These are phyloP conservation scores for Melanotaenia duboulayi DNA, from an alignment of 2,113 vertebrate species.

Conservation along the genomic window DNA sequence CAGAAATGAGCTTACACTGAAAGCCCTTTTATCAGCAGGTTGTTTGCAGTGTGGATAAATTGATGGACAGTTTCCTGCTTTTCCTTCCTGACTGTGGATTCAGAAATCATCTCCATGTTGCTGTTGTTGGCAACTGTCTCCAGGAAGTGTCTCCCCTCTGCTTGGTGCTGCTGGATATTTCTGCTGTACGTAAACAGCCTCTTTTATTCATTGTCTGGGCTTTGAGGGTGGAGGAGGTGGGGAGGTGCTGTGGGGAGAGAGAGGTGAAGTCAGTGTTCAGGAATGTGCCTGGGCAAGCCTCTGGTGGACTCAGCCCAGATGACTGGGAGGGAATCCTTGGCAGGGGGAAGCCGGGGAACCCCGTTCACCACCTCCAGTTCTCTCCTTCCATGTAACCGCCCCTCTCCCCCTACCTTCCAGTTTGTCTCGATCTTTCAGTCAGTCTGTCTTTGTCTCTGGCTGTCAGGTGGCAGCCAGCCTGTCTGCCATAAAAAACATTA, in stretches of 20 bases:
- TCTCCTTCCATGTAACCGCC: conserved; percentile 26
- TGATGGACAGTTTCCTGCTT: conserved; percentile 50
- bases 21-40: conserved; percentile 18
- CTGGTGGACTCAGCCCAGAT: conserved; percentile 76
- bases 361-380: conserved; percentile 65
- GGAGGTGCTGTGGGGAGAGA: conserved; percentile 50
- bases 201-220: conserved; percentile 81
- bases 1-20: neutral
- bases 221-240: conserved; percentile 1
- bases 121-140: conserved; percentile 84
- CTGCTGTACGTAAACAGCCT: conserved; percentile 79
- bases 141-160: conserved; percentile 85
- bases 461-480: conserved; percentile 53
- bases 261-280: conserved; percentile 80
- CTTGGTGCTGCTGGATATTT: conserved; percentile 44
- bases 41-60: conserved; percentile 8
- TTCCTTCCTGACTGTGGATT: conserved; percentile 44
- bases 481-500: conserved; percentile 76
- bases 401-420: conserved; percentile 13
- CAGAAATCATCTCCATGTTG: conserved; percentile 50
- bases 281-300: conserved; percentile 84
- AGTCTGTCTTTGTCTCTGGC: conserved; percentile 69
- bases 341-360: conserved; percentile 81
- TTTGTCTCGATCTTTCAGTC: conserved; percentile 55
- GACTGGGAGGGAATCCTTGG: conserved; percentile 88